Percentiles rank a stretch among this genome's conserved stretches.
Conservation (phyloP, 2,113 vertebrate genomes). For the Cryptomyrus ogoouensis region DNA sequence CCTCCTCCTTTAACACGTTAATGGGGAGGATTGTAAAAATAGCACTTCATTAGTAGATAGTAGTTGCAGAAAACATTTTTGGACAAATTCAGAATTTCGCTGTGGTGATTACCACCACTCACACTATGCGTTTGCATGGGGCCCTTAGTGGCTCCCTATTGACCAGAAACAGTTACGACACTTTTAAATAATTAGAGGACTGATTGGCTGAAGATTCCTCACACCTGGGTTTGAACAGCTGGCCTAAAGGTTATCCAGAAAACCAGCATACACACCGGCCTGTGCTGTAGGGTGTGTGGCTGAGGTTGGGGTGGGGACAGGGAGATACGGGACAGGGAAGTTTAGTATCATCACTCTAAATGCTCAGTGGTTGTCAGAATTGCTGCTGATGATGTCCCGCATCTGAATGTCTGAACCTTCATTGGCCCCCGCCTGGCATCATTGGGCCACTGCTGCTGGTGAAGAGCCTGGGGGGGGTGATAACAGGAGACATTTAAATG, state of each 20-base stretch:
- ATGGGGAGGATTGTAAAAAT: neutral
- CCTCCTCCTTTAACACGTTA: neutral
- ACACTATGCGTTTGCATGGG: neutral
- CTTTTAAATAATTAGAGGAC: no score
- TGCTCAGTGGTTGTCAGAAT: no score
- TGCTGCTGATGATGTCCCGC: neutral
- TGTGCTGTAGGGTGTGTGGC: neutral
- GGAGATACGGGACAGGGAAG: neutral
- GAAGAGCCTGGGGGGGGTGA: neutral
- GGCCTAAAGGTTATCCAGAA: no score
- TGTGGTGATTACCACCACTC: neutral
- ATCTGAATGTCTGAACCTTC: neutral
- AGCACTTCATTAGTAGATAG: neutral
- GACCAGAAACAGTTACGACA: neutral
- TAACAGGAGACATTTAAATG: neutral
- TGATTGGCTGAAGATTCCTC: no score
- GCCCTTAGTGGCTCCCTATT: neutral
- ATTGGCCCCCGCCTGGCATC: neutral
- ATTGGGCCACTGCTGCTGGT: neutral
- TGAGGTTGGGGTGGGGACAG: neutral
- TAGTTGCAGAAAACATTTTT: neutral
- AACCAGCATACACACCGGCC: no score
- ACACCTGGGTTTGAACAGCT: no score
- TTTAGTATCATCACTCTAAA: no score
- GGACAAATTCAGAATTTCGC: neutral